These are phyloP conservation scores for Leucophora obtusa DNA, from an alignment of 2,888 invertebrate species.

Conservation along the genomic window DNA sequence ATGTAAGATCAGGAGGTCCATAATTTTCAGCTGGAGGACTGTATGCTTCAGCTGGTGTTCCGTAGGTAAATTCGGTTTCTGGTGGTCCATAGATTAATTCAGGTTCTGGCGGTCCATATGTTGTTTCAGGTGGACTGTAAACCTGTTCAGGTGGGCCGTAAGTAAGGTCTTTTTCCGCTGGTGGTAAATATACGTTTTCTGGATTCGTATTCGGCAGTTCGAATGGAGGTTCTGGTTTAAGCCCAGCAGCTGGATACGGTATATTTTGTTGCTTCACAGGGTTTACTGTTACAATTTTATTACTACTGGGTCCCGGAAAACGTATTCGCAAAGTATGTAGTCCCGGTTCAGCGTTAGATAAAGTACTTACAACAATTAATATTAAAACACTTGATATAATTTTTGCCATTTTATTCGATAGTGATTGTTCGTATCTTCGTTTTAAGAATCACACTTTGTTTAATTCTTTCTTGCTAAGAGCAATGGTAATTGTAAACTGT, in stretches of 20 bases:
- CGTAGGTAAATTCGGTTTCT: conserved; percentile 48
- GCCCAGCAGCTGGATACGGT: conserved; percentile 74
- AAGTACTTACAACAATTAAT: conserved; percentile 19
- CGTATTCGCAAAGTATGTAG: conserved; percentile 63
- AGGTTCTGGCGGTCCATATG: conserved; percentile 45
- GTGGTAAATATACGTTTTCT: conserved; percentile 42
- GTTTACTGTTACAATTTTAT: conserved; percentile 41
- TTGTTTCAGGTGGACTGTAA: conserved; percentile 68
- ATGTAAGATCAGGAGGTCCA: conserved; percentile 68
- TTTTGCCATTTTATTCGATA: conserved; percentile 29
- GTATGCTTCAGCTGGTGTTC: conserved; percentile 68
- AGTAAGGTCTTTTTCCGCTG: conserved; percentile 68
- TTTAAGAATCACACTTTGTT: neutral
- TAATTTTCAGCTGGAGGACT: conserved; percentile 67
- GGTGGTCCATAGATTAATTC: conserved; percentile 64
- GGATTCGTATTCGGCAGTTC: conserved; percentile 71
- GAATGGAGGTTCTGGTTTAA: conserved; percentile 72
- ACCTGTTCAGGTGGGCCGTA: conserved; percentile 68
- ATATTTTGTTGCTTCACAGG: conserved; percentile 59
- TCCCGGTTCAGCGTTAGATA: conserved; percentile 39
- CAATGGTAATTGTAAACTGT: conserved; percentile 48
- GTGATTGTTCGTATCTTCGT: neutral
- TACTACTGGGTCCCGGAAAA: conserved; percentile 70
- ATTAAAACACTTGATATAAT: conserved; percentile 22
- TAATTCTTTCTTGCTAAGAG: conserved; percentile 25